Base-by-base conservation (phyloP, 2,888 invertebrate genomes). In the Dynastes tityus region DNA sequence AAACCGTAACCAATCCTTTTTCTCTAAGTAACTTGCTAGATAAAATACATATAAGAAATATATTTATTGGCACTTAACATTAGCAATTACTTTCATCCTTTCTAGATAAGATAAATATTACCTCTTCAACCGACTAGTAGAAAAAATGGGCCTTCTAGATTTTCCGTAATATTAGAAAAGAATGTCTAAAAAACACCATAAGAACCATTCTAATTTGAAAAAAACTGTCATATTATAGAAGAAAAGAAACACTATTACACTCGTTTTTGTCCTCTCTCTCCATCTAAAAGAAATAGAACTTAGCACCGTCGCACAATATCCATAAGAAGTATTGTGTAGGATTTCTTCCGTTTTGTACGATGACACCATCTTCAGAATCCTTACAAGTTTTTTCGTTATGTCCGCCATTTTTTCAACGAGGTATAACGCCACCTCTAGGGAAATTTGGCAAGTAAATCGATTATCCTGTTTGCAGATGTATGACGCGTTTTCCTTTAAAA, bases 91-190 rank as follows among this genome's bases (percentile, higher is more conserved):
- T n/a, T 63, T 63, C 29, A 11, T 63, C 5, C 16, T 58, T 58
- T 53, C 16, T 58, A 22, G 5, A 22, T 16, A 58, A 16, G 13
- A 63, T 32, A 32, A 63, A 63, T 63, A 32, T 63, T 63, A 58
- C 55, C 55, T 63, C 63, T 32, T 63, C 32, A 63, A 63, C 63
- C 63, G 63, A 63, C 63, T 63, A 63, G 63, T 32, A 37, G 22
- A 45, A 45, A 37, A 63, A 63, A 63, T 63, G 63, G 63, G 63
- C 32, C 37, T 37, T 63, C 63, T 32, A 63, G 29, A 29, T 16
- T 6, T 32, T 32, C 29, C 9, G 11, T 63, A 63, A 63, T 63
- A 27, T 63, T 63, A 63, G 27, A 32, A 29, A 63, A 29, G 27
- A 63, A 63, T 29, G 32, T 29, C 63, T 63, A 63, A 63, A 16